Evolutionary conservation across 2,113 vertebrate species (phyloP).

Genomic region (Chamaetylas fuelleborni): DNA sequence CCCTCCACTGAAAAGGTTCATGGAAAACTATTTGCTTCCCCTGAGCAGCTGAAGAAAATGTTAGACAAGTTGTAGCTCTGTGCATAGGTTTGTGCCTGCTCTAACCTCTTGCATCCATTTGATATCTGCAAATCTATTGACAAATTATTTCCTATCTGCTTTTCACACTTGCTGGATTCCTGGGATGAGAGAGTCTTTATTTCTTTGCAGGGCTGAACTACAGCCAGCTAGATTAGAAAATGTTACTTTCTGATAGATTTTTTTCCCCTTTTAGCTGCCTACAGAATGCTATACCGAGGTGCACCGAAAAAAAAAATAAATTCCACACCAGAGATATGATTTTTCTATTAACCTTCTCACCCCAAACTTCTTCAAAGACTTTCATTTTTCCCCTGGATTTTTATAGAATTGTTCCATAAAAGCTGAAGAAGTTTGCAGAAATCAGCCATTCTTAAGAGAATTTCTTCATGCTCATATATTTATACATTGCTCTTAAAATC

Average conservation of each 20-base stretch:
- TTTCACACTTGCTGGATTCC: slow-evolving; percentile 30
- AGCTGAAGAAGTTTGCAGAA: background rate
- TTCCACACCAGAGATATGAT: slow-evolving; percentile 15
- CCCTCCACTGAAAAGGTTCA: slow-evolving; percentile 27
- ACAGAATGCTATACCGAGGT: background rate
- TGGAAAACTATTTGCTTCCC: slow-evolving; percentile 59
- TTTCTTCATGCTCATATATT: background rate
- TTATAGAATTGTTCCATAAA: background rate
- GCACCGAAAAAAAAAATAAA: background rate
- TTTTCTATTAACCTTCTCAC: slow-evolving; percentile 55
- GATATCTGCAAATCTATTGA: slow-evolving; percentile 48
- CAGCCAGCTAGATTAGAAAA: slow-evolving; percentile 37
- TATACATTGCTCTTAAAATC: background rate
- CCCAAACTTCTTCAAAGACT: background rate
- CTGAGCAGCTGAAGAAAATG: slow-evolving; percentile 8
- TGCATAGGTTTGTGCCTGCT: slow-evolving; percentile 6
- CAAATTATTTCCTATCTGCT: slow-evolving; percentile 40
- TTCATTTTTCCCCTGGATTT: background rate
- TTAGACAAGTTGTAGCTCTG: background rate
- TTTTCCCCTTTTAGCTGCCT: background rate
- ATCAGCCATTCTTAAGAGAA: background rate
- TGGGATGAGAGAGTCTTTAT: slow-evolving; percentile 36
- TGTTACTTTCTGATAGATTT: slow-evolving; percentile 1
- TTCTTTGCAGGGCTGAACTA: background rate
- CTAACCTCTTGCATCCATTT: background rate